phyloP scores from a whole-genome alignment of 92 coral and sea anemone species.

The Heteractis magnifica region DNA sequence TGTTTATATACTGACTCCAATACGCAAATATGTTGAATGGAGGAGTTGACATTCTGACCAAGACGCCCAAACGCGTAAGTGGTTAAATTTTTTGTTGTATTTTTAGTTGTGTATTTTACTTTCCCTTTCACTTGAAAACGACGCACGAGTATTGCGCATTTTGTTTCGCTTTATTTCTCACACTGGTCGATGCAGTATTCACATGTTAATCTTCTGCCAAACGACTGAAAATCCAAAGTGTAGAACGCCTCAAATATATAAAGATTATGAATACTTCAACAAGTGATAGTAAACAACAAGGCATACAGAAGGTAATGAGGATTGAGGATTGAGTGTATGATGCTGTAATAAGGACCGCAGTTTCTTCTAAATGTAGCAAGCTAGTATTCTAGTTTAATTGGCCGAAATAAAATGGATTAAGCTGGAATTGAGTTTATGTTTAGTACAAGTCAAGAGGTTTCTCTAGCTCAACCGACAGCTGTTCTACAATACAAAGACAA shows the following conservation, averaged over 20 bases:
- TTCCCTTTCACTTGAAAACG: constrained; percentile 19
- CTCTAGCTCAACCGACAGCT: not conserved
- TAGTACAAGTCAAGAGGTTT: not conserved
- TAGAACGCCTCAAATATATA: constrained; percentile 2
- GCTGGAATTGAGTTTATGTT: not conserved
- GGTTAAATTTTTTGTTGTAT: constrained; percentile 3
- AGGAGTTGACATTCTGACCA: constrained; percentile 35
- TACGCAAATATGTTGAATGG: constrained; percentile 13
- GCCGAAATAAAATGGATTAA: not conserved
- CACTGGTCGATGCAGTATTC: not conserved
- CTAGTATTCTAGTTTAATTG: not conserved
- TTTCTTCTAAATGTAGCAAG: not conserved
- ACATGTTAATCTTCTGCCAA: not conserved
- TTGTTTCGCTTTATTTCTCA: constrained; percentile 10
- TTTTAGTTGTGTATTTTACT: not conserved
- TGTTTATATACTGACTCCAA: not conserved
- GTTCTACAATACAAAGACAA: not conserved
- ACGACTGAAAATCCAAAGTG: not conserved
- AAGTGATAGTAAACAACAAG: not conserved
- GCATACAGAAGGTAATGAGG: not conserved
- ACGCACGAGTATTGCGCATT: constrained; percentile 11
- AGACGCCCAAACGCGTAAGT: constrained; percentile 34
- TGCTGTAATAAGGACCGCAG: not conserved
- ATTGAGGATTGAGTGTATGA: not conserved
- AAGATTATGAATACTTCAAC: not conserved